Conservation (phyloP, 2,113 vertebrate species). For the Sceloporus tristichus region DNA sequence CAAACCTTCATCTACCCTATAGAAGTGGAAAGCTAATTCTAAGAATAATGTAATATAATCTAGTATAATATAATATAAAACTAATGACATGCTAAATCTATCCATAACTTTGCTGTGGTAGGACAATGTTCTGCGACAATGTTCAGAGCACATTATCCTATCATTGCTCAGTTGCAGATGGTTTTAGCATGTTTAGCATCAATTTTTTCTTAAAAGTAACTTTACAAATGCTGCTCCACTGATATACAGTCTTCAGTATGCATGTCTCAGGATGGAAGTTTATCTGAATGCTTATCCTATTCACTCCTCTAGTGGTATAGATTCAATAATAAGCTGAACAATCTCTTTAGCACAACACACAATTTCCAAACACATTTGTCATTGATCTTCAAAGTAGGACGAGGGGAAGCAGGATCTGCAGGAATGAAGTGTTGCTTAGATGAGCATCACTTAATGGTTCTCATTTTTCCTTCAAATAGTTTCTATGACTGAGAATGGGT, state of each 20-base stretch:
- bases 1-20: not conserved
- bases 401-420: not conserved
- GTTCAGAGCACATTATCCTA: too few species aligned
- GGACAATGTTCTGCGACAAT: too few species aligned
- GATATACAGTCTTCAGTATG: not conserved
- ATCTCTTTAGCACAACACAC: not conserved
- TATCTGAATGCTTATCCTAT: not conserved
- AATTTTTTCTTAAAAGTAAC: too few species aligned
- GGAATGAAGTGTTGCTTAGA: not conserved
- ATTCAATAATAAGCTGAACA: not conserved
- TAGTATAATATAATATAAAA: too few species aligned
- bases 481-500: not conserved
- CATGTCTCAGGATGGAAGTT: not conserved
- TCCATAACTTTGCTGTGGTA: too few species aligned
- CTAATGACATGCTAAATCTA: too few species aligned
- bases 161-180: too few species aligned
- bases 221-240: too few species aligned
- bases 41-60: too few species aligned
- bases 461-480: not conserved
- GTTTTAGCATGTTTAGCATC: too few species aligned
- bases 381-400: not conserved
- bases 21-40: too few species aligned
- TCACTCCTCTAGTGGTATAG: not conserved
- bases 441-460: not conserved
- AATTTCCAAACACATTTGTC: not conserved